phyloP scores from a whole-genome alignment of 1,140 invertebrate species.

The Oreohelix idahoensis region DNA sequence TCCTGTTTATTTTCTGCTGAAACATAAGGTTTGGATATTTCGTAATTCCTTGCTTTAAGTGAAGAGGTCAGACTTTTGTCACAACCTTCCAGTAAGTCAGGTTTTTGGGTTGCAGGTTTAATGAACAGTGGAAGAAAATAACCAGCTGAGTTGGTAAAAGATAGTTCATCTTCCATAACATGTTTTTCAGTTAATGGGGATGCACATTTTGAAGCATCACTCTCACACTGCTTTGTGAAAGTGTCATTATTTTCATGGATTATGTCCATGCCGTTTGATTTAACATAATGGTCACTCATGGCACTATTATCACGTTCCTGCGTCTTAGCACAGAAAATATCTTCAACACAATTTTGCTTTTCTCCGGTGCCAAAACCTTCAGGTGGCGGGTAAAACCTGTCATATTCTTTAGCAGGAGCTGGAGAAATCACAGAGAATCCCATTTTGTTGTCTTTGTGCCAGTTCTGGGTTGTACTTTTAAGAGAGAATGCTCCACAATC shows the following conservation, averaged over 20 bases:
- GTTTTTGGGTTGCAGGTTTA: neutral
- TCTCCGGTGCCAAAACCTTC: neutral
- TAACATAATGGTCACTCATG: neutral
- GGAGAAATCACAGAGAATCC: neutral
- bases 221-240: neutral
- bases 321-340: neutral
- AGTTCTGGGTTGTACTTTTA: neutral
- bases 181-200: neutral
- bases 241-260: neutral
- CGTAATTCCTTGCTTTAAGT: too few species aligned
- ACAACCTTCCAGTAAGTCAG: neutral
- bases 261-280: neutral
- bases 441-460: neutral
- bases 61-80: neutral
- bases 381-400: neutral
- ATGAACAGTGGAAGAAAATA: too few species aligned
- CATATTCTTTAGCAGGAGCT: neutral
- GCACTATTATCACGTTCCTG: neutral
- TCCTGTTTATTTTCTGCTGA: too few species aligned
- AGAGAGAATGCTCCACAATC: neutral
- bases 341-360: neutral
- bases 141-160: too few species aligned
- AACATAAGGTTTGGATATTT: too few species aligned
- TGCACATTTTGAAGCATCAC: neutral
- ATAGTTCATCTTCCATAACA: neutral